Evolutionary conservation across 1,140 invertebrate genomes (phyloP), one percentile per base, ranked within the genome.

Genomic region (Goniozus legneri): DNA sequence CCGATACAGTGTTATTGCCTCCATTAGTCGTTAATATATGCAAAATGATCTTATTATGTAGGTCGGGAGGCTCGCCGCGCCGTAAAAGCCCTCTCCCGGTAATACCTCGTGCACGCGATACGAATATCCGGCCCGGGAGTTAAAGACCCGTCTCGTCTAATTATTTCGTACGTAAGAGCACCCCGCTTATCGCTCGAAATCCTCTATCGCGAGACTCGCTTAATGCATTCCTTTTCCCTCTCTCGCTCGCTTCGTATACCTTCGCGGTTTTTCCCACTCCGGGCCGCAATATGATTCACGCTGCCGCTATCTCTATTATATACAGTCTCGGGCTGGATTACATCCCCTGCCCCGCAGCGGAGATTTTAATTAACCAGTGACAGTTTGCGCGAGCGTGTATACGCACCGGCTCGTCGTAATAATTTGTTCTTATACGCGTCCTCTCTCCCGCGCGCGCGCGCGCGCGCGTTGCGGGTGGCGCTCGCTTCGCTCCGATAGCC

Each of bases 31-130:
- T 67, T 73, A 73, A 73, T 68, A 46, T 69, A 72, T 72, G 69
- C 68, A 71, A 73, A 72, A 69, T 69, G 65, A 67, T 63, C 67
- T 72, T 71, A 72, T 71, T 72, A 71, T 64, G 47, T 50, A 19
- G 56, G 47, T 32, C 16, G 38, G 32, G 39, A 21, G 31, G 43
- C 30, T 27, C 32, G 20, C 31, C 32, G 41, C 31, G 20, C 13
- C 36, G 44, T 42, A 46, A 57, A 67, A 64, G 57, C 50, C 44
- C 50, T 50, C 20, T 33, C 39, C 33, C 12, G 39, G 30, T 43
- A 58, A 58, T 56, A 55, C 40, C 48, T 44, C 33, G 14, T 38
- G 30, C 22, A 39, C 46, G 42, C 45, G 66, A 69, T 68, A 67
- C 37, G 57, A 60, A 71, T 73, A 65, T 68, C 38, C 45, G 47